Base-by-base conservation (phyloP, 2,797 vertebrate species). In the Brotula barbata region DNA sequence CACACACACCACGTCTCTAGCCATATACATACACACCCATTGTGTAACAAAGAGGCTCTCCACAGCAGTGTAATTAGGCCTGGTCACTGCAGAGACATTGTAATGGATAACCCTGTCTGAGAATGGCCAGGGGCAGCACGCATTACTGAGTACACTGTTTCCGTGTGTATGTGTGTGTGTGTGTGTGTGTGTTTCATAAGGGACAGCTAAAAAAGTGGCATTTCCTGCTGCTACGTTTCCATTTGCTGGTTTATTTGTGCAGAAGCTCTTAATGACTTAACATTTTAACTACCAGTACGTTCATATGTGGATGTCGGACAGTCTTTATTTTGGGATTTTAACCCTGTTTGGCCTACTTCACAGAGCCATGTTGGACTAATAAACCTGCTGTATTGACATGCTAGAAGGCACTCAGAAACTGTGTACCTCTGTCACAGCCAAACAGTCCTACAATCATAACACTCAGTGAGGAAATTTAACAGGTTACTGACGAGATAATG, bases 21-120 rank as follows among this genome's bases (percentile, higher is more conserved):
- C 44, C 22, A 2, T 25, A 52, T 47, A 68, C 58, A 71, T 16
- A 69, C 60, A 57, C 67, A 63, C 66, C 45, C 55, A 53, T 53
- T 58, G 71, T 50, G 73, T 9, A 28, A 68, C 23, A 63, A 70
- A 78, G 64, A 84, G 75, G 49, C 77, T 87, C 78, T 85, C 77
- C 64, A 77, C 73, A 67, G 66, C 19, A 16, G 37, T 57, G 77
- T 87, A 85, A 88, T 88, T 84, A 88, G 73, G 78, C 61, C 70
- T 43, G 78, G 85, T 78, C 84, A 80, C 82, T 75, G 84, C 76
- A 71, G 80, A 80, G 75, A 80, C 9, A 33, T 47, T 64, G 57
- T 79, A 84, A 88, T 86, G 73, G 80, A 86, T 77, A 83, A 78
- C 69, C 69, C 65, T 80, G 81, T 78, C 85, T 80, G 68, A 58